phyloP scores from a whole-genome alignment of 2,888 invertebrate species.

The Meteorus cinctellus region DNA sequence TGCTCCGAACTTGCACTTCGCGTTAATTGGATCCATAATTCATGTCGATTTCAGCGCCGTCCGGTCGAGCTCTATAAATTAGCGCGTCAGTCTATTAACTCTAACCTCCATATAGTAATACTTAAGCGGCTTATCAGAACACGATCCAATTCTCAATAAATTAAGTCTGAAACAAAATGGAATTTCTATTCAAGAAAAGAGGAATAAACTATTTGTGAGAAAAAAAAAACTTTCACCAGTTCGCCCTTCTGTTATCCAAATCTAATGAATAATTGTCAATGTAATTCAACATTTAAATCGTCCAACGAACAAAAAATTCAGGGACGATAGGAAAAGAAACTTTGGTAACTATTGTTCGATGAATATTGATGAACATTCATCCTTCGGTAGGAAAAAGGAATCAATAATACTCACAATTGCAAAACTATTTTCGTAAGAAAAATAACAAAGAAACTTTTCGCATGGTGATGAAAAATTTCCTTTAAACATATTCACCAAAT shows the following conservation, averaged over 20 bases:
- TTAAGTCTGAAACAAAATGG: background rate
- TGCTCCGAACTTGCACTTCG: conserved; percentile 35
- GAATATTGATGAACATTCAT: too few relatives aligned
- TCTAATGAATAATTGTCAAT: too few relatives aligned
- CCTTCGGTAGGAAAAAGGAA: too few relatives aligned
- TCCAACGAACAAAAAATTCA: too few relatives aligned
- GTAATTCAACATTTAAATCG: too few relatives aligned
- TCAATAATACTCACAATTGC: background rate
- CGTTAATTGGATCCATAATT: conserved; percentile 64
- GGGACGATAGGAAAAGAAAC: background rate
- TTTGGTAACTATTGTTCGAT: background rate
- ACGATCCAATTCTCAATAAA: conserved; percentile 16
- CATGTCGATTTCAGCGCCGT: conserved; percentile 58
- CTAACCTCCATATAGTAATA: conserved; percentile 29
- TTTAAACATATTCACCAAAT: background rate
- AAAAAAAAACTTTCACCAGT: background rate
- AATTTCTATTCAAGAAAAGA: background rate
- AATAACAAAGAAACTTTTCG: background rate
- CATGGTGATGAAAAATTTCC: background rate
- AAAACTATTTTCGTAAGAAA: background rate
- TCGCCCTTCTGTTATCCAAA: too few relatives aligned
- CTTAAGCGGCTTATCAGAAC: conserved; percentile 1
- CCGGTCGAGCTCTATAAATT: conserved; percentile 57
- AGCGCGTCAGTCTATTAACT: conserved; percentile 57
- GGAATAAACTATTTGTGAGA: background rate